A percentile compares a stretch with the other conserved stretches of the same genome.
Evolutionary conservation across 2,797 vertebrate species (phyloP).

Genomic region (Pelobates cultripes): DNA sequence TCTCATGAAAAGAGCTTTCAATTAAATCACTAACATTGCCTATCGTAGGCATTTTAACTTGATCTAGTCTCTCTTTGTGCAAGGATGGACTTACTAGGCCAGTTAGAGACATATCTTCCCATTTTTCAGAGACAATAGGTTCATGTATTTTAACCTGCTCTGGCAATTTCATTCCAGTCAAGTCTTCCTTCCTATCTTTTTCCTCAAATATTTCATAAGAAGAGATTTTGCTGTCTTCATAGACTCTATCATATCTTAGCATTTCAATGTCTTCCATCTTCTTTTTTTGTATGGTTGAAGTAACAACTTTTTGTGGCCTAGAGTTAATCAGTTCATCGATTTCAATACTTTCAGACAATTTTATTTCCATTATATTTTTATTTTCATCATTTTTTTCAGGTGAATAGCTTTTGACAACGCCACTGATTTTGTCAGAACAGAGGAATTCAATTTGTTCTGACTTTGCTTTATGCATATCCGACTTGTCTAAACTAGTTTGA

Average conservation of each 20-base stretch:
- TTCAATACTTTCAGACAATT: background rate
- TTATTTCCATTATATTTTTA: background rate
- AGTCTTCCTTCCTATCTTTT: background rate
- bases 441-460: background rate
- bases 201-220: background rate
- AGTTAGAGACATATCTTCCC: background rate
- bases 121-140: constrained; percentile 52
- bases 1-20: background rate
- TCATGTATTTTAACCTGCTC: background rate
- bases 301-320: background rate
- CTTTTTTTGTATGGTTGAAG: background rate
- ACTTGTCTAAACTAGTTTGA: background rate
- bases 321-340: background rate
- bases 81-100: background rate
- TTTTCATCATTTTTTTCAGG: background rate
- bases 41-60: background rate
- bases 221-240: background rate
- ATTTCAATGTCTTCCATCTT: constrained; percentile 10
- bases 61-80: background rate
- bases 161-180: background rate
- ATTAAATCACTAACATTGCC: background rate
- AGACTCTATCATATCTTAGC: background rate
- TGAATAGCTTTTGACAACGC: background rate
- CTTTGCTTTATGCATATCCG: too few relatives aligned
- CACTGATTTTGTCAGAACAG: too few relatives aligned